Conservation (phyloP, 1,140 invertebrate genomes). For the Drosophila ambigua region DNA sequence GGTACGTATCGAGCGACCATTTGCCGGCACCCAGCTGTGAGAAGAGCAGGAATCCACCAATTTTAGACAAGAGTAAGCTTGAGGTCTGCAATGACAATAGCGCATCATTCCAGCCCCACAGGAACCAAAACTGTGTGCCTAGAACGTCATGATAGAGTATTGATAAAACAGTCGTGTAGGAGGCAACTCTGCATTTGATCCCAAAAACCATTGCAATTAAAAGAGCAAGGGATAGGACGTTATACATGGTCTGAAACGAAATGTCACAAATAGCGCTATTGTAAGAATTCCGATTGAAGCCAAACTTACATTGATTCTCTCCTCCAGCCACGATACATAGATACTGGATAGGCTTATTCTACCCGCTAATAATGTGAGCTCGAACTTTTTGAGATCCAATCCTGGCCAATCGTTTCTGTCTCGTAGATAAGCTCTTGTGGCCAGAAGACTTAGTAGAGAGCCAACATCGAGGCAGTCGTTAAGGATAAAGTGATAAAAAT, state of each 20-base stretch:
- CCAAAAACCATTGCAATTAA: constrained; percentile 21
- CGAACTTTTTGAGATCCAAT: not conserved
- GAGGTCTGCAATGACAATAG: constrained; percentile 40
- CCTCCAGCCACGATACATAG: constrained; percentile 29
- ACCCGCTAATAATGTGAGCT: constrained; percentile 15
- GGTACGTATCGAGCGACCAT: constrained; percentile 47
- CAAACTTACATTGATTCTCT: constrained; percentile 6
- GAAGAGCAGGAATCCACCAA: constrained; percentile 41
- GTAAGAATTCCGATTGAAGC: not conserved
- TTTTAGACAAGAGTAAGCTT: constrained; percentile 19
- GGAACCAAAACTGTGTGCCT: constrained; percentile 4
- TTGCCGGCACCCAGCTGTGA: constrained; percentile 46
- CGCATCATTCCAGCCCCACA: constrained; percentile 48
- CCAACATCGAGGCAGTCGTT: constrained; percentile 39
- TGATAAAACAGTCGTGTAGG: constrained; percentile 2
- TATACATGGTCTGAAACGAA: not conserved
- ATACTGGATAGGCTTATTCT: constrained; percentile 31
- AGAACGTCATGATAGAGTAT: constrained; percentile 23
- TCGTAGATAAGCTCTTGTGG: constrained; percentile 6
- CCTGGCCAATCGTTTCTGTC: not conserved
- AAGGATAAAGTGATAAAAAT: constrained; percentile 26
- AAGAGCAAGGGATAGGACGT: not conserved
- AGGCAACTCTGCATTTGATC: constrained; percentile 12
- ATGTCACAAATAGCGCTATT: not conserved
- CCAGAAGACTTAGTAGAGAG: constrained; percentile 38